Base-by-base conservation (phyloP, 2,888 invertebrate genomes). In the Tromatobia lineatoria region DNA sequence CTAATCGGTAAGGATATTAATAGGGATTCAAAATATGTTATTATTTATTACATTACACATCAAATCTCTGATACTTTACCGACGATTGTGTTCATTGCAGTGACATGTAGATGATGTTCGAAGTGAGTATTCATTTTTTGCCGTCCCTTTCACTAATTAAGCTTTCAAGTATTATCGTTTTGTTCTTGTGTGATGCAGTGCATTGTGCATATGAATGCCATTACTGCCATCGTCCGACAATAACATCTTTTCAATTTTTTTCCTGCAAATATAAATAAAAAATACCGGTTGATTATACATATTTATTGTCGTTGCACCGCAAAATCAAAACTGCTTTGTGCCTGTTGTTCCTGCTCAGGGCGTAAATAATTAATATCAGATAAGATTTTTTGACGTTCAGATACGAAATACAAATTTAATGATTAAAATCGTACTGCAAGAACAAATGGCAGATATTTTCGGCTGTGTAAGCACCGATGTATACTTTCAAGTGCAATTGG, bases 81-180 rank as follows among this genome's bases (percentile, higher is more conserved):
- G 3, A 50, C 8, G 6, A 50, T 7, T 50, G 50, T 2, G 13
- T 1, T 47, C 15, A 47, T 47, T 47, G 47, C 13, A 10, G 13
- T 15, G 4, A 47, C n/a, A 47, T 47, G 7, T 15, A 13, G 3
- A 47, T 13, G 8, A 47, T 3, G 11, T 47, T 8, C 15, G 15
- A 47, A 15, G 34, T 38, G 8, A 38, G 8, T 8, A 38, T 38
- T 8, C 34, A 8, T 38, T 8, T n/a, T 4, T 93, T 93, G 93
- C 92, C 89, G 86, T 88, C 89, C 90, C 86, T 86, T 85, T 85
- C 88, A 88, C 89, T 86, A 82, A 82, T 82, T 82, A 76, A 78
- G 71, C 75, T 57, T 71, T 57, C 47, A 67, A 23, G 54, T 74
- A 71, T 79, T 78, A 78, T 81, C 75, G 78, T 81, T 81, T 57